phyloP scores from a whole-genome alignment of 2,113 vertebrate genomes.

The Rafetus swinhoei region DNA sequence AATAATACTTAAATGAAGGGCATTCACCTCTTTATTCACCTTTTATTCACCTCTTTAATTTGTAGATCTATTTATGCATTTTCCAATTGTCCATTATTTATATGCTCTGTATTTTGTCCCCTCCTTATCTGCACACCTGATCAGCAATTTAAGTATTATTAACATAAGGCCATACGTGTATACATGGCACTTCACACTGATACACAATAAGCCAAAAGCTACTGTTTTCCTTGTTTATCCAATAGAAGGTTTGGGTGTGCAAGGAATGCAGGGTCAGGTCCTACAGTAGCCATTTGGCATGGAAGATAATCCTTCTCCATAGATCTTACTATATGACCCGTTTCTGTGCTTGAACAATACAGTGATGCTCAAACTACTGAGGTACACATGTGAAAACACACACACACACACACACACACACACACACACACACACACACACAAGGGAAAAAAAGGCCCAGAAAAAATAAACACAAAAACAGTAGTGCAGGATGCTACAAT shows the following conservation, averaged over 20 bases:
- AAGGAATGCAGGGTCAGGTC: not conserved
- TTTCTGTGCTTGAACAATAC: not conserved
- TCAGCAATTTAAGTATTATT: conserved; percentile 1
- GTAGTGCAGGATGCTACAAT: rapidly evolving
- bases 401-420: too few relatives aligned
- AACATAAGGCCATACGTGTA: not conserved
- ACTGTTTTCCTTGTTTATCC: not conserved
- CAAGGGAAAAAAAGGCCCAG: rapidly evolving
- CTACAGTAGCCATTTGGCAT: not conserved
- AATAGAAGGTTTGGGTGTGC: not conserved
- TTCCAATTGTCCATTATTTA: conserved; percentile 36
- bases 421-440: too few relatives aligned
- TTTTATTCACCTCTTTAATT: not conserved
- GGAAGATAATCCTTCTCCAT: not conserved
- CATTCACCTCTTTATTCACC: not conserved
- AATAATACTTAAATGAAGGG: not conserved
- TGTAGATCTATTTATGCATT: not conserved
- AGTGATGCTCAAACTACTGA: not conserved
- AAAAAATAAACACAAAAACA: not conserved
- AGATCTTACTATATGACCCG: rapidly evolving
- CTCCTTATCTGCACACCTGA: not conserved
- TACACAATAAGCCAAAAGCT: not conserved
- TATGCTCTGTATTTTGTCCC: not conserved
- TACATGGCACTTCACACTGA: not conserved
- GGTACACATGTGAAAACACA: not conserved